Evolutionary conservation across 2,797 vertebrate species (phyloP).

Genomic region (Lagodon rhomboides): DNA sequence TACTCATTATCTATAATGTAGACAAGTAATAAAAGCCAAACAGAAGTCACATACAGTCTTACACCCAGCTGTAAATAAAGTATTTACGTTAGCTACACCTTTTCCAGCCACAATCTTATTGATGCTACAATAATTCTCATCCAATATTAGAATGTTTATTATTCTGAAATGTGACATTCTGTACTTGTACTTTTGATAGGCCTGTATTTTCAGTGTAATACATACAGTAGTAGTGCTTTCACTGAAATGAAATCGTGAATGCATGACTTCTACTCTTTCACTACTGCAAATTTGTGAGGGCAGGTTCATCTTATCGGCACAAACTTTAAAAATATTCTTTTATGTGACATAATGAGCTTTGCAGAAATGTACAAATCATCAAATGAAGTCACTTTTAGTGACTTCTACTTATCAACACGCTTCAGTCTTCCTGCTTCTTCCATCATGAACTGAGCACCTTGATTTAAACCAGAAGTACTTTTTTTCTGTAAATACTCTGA

Average conservation of each 20-base stretch:
- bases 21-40: no score
- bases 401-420: neutral
- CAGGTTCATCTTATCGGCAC: neutral
- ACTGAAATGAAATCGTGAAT: no score
- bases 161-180: neutral
- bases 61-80: no score
- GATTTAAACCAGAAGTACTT: neutral
- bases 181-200: no score
- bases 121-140: neutral
- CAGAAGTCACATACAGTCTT: no score
- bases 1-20: no score
- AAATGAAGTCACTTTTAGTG: neutral
- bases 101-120: neutral
- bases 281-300: no score
- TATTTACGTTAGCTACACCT: neutral
- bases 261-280: neutral
- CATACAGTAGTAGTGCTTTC: no score
- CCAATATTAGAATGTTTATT: neutral
- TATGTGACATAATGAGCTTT: neutral
- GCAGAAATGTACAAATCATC: neutral
- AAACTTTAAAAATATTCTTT: neutral
- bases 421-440: neutral
- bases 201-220: no score
- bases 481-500: conserved; percentile 4
- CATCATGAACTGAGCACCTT: neutral